Evolutionary conservation across 2,888 invertebrate genomes (phyloP).

Genomic region (Lasioglossum figueresi): DNA sequence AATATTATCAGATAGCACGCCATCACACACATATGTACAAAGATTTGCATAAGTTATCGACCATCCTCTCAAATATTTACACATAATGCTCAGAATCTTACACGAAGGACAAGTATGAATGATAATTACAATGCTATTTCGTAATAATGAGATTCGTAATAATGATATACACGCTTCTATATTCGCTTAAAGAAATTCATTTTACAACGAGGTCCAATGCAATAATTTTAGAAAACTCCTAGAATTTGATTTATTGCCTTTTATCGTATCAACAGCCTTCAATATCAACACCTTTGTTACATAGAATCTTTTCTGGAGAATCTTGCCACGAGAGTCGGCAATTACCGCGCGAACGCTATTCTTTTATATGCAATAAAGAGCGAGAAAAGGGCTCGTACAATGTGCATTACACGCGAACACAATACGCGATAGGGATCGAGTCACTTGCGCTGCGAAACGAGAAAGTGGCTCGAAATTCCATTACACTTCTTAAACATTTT

Average conservation of each 20-base stretch:
- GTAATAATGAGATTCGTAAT: not conserved
- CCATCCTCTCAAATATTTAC: conserved; percentile 2
- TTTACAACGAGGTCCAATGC: not conserved
- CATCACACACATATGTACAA: not conserved
- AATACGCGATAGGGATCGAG: conserved; percentile 9
- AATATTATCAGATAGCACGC: not conserved
- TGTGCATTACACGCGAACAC: not conserved
- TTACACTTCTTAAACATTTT: conserved; percentile 1
- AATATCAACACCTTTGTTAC: not conserved
- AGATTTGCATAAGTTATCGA: not conserved
- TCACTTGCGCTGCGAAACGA: not conserved
- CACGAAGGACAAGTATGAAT: not conserved
- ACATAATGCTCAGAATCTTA: not conserved
- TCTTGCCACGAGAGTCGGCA: not conserved
- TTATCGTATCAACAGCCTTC: not conserved
- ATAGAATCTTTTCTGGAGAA: not conserved
- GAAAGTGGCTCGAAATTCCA: conserved; percentile 6
- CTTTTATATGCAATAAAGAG: conserved; percentile 17
- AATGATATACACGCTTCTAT: not conserved
- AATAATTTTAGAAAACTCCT: not conserved
- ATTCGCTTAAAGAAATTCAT: not conserved
- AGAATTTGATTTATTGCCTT: not conserved
- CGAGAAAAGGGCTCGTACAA: conserved; percentile 8
- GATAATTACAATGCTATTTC: not conserved
- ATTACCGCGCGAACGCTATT: not conserved